Conservation (phyloP, 2,888 invertebrate species). For the Diloba caeruleocephala region DNA sequence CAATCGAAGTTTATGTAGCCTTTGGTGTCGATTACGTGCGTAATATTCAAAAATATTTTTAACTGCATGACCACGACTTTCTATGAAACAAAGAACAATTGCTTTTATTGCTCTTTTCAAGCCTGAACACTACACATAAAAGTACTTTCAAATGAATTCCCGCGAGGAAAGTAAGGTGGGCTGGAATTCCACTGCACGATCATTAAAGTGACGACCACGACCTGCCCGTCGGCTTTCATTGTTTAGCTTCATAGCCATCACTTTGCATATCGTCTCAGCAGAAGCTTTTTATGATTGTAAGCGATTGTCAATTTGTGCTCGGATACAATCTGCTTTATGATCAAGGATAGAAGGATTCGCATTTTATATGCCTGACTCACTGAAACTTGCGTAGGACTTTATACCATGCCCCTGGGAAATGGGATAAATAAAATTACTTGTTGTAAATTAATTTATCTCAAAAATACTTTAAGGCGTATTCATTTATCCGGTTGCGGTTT, state of each 20-base stretch:
- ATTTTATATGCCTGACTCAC: background rate
- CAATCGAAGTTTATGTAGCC: constrained; percentile 14
- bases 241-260: constrained; percentile 74
- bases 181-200: constrained; percentile 71
- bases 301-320: constrained; percentile 58
- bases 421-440: constrained; percentile 41
- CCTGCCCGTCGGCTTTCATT: constrained; percentile 79
- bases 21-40: constrained; percentile 28
- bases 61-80: constrained; percentile 40
- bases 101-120: constrained; percentile 51
- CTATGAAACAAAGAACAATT: constrained; percentile 37
- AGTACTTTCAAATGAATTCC: constrained; percentile 74
- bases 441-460: constrained; percentile 26
- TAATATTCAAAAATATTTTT: constrained; percentile 37
- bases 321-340: constrained; percentile 9
- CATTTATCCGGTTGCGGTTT: constrained; percentile 75
- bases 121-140: constrained; percentile 53
- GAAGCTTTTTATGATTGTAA: constrained; percentile 68
- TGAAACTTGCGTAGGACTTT: constrained; percentile 15
- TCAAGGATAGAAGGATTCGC: constrained; percentile 5
- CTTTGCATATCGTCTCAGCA: constrained; percentile 72
- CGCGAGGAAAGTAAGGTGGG: constrained; percentile 75
- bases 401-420: constrained; percentile 29
- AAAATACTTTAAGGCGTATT: constrained; percentile 60
- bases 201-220: constrained; percentile 74